Base-by-base conservation (phyloP, 1,140 invertebrate species). In the Cherax quadricarinatus region DNA sequence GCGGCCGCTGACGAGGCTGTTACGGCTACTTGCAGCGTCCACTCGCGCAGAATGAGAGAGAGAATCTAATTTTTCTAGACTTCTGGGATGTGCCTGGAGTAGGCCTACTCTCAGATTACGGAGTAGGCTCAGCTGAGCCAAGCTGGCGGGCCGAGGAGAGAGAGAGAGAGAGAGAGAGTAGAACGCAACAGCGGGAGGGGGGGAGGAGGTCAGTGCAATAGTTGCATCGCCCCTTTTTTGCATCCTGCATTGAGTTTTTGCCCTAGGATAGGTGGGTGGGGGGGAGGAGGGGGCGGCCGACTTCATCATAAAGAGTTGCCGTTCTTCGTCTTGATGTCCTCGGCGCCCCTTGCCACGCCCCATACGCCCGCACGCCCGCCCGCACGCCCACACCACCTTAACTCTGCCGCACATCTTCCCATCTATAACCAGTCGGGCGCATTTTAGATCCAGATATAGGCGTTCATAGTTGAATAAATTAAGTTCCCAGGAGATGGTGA, bases 211-310 rank as follows among this genome's bases (percentile, higher is more conserved):
- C 88, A 89, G 79, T 89, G 79, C 88, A 89, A 83, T 81, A 89
- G 79, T 89, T 89, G 88, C 88, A 89, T 89, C 88, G 30, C 30
- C 83, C 79, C 62, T 89, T 89, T 83, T 89, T 83, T 83, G 80
- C 88, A 89, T 89, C 88, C 80, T 83, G 88, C 88, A 89, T 89
- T 89, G 88, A 89, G 88, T 89, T 89, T 89, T 89, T 89, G 79
- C 88, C 88, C 30, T 66, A 82, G 79, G 88, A 62, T 24, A 73
- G 66, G 62, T 79, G 80, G 79, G 53, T 18, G 49, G 66, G 41
- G 16, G 70, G 30, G 70, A 41, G 49, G 30, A 79, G 85, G 21
- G 62, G 62, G 62, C 41, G 84, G 73, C 4, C 57, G 41, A 60
- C 60, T 51, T 51, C 48, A 57, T 57, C 88, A 89, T 53, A 82